Base-by-base conservation (phyloP, 2,888 invertebrate genomes). In the Lucinisca nassula region DNA sequence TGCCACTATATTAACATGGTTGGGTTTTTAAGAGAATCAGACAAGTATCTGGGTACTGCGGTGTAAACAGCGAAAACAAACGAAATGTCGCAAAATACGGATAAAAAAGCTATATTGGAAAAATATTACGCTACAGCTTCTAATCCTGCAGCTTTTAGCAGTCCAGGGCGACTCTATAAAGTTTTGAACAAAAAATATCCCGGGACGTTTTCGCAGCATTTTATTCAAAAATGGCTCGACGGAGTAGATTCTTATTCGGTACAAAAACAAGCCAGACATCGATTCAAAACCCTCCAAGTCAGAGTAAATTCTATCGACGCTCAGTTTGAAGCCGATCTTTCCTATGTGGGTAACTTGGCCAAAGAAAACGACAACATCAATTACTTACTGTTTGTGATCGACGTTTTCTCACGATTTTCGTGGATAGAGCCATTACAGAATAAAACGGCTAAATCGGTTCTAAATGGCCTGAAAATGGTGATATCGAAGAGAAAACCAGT, bases 211-310 rank as follows among this genome's bases (percentile, higher is more conserved):
- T 55, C 70, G 49, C 35, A 37, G 35, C 37, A 61, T 27, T 75
- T 74, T 55, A 75, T 80, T 55, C 37, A 73, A 55, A 72, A 82
- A 38, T 76, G 61, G 45, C 27, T 82, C 21, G 37, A 76, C n/a
- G 76, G 61, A n/a, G 61, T 76, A 45, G 72, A 82, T 38, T 67
- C 82, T n/a, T 77, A 77, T 77, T 67, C 76, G 40, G n/a, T 82
- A 38, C 82, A 76, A 70, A 82, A 72, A 49, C 82, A 76, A 82
- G 82, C 76, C 27, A 38, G 49, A 35, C 76, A 77, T 17, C 61
- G 70, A 45, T 70, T 70, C 21, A 70, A 30, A 75, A 77, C 67
- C 8, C 72, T 24, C 2, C 67, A 70, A n/a, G 77, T 77, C 35
- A n/a, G 51, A 27, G 70, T 77, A 61, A 38, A 75, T 27, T 45